A percentile compares a stretch with the other conserved stretches of the same genome.
Conservation (phyloP, 1,140 invertebrate species). For the Wiebesia pumilae region DNA sequence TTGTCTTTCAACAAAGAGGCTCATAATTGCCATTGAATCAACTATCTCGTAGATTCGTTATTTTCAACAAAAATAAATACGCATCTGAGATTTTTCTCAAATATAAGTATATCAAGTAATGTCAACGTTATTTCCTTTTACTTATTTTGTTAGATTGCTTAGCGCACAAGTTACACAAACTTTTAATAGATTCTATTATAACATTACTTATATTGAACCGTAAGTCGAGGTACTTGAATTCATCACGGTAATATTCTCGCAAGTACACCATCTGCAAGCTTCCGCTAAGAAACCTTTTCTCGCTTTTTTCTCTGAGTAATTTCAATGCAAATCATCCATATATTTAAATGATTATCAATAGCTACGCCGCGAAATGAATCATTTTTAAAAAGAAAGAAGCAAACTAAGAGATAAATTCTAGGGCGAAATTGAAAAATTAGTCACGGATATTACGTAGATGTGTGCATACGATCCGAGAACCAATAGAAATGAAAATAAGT, state of each 20-base stretch:
- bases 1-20: too few species aligned
- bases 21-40: too few species aligned
- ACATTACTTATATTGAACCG: background rate
- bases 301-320: background rate
- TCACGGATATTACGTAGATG: background rate
- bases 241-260: background rate
- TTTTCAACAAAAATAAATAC: too few species aligned
- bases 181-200: background rate
- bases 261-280: background rate
- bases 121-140: too few species aligned
- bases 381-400: background rate
- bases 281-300: background rate
- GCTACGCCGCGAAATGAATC: background rate
- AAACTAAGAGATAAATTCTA: background rate
- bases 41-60: too few species aligned
- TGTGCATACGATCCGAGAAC: background rate
- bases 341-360: conserved; percentile 11
- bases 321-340: conserved; percentile 23
- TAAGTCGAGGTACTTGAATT: background rate
- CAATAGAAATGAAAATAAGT: background rate
- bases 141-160: background rate
- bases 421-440: background rate
- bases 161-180: background rate
- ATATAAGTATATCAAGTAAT: too few species aligned
- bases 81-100: too few species aligned